phyloP scores from a whole-genome alignment of 2,888 invertebrate genomes.

The Hydrotaea diabolus region DNA sequence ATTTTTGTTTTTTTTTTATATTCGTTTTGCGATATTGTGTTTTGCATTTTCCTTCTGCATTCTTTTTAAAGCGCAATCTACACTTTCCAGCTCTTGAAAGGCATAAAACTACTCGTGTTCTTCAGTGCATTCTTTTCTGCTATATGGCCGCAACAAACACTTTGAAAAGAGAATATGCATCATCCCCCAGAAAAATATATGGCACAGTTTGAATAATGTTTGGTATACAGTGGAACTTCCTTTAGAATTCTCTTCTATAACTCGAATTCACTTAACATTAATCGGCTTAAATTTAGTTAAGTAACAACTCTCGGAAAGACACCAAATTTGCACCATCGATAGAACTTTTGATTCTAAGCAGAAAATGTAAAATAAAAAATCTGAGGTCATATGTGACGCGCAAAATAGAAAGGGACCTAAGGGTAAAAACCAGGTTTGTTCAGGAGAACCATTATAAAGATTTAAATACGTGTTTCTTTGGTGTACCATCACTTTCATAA shows the following conservation, averaged over 20 bases:
- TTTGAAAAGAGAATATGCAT: constrained; percentile 45
- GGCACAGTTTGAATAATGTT: constrained; percentile 30
- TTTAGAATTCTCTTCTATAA: constrained; percentile 48
- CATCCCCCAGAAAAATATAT: constrained; percentile 55
- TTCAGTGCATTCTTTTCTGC: constrained; percentile 45
- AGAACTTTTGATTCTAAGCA: too few relatives aligned
- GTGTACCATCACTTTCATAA: too few relatives aligned
- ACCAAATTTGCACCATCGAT: too few relatives aligned
- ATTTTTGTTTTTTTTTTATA: too few relatives aligned
- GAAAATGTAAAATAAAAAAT: too few relatives aligned
- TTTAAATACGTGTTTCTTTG: too few relatives aligned
- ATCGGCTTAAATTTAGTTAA: constrained; percentile 53
- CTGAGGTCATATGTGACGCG: too few relatives aligned
- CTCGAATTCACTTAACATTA: constrained; percentile 57
- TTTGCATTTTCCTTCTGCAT: constrained; percentile 43
- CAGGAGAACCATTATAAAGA: too few relatives aligned
- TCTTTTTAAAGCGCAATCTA: constrained; percentile 47
- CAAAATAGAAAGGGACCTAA: too few relatives aligned
- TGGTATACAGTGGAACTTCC: constrained; percentile 41
- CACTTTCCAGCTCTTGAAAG: constrained; percentile 53
- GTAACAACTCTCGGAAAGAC: too few relatives aligned
- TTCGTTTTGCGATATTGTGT: constrained; percentile 30
- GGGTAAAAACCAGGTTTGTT: too few relatives aligned
- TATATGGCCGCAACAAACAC: constrained; percentile 51
- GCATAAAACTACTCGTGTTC: constrained; percentile 43